Conservation (phyloP, 2,113 vertebrate species). For the Bubo bubo region DNA sequence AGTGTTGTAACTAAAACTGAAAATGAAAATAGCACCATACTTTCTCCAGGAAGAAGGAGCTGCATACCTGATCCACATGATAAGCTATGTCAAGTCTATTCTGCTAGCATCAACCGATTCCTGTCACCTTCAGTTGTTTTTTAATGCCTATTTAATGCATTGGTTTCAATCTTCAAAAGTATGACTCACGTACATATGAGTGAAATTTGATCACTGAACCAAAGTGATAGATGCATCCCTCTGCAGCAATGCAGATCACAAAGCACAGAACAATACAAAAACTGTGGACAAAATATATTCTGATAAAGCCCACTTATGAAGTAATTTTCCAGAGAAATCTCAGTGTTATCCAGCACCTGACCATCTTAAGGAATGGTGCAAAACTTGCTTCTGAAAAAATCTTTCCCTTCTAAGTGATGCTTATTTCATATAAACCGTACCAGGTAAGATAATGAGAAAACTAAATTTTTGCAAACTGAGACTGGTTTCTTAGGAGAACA, state of each 20-base stretch:
- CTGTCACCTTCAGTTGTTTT: neutral
- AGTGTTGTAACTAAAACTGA: neutral
- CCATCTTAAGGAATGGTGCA: neutral
- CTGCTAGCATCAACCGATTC: neutral
- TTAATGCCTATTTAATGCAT: neutral
- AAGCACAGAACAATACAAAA: neutral
- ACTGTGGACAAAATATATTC: neutral
- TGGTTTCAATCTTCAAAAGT: neutral
- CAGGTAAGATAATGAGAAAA: neutral
- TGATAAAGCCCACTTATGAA: neutral
- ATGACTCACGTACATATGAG: neutral
- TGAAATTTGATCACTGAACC: neutral
- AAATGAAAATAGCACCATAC: fast-evolving
- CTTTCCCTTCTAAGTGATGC: neutral
- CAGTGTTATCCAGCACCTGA: neutral
- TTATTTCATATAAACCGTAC: neutral
- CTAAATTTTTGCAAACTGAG: neutral
- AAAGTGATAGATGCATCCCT: neutral
- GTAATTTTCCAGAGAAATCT: neutral
- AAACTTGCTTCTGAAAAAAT: neutral
- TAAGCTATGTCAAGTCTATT: neutral
- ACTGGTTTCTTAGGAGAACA: neutral
- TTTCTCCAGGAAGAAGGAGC: neutral
- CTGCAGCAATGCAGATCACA: neutral
- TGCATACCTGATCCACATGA: neutral